Conservation (phyloP, 1,140 invertebrate genomes). For the Anoplolepis gracilipes region DNA sequence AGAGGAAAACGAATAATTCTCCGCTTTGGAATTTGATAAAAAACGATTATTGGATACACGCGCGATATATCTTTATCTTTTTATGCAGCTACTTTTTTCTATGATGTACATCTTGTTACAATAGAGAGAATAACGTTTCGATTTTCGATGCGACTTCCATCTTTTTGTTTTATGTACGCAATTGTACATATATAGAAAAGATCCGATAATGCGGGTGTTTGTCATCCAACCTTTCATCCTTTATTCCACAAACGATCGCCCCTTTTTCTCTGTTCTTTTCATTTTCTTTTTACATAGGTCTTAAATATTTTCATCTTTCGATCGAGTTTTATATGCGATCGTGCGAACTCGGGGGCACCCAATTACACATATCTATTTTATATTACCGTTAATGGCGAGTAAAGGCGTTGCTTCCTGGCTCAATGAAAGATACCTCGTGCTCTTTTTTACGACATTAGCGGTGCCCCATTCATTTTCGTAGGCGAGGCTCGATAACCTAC, state of each 20-base stretch:
- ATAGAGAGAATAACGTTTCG: neutral
- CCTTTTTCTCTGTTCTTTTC: too few species aligned
- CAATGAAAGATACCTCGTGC: constrained; percentile 46
- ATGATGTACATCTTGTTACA: neutral
- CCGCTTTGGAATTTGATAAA: neutral
- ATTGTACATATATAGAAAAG: neutral
- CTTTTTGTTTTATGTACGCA: neutral
- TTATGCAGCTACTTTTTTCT: neutral
- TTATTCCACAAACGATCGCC: constrained; percentile 19
- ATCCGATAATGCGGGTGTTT: neutral
- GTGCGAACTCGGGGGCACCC: neutral
- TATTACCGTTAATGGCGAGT: constrained; percentile 63
- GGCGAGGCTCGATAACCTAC: constrained; percentile 21
- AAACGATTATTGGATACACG: neutral
- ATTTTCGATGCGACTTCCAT: neutral
- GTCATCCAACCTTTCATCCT: neutral
- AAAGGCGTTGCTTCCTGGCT: constrained; percentile 31
- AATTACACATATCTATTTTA: constrained; percentile 49
- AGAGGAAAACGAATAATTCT: neutral
- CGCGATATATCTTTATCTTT: neutral
- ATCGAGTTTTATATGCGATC: constrained; percentile 1
- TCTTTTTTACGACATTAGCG: constrained; percentile 59
- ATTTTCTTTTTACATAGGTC: too few species aligned
- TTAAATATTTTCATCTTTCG: constrained; percentile 9
- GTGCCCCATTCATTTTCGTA: constrained; percentile 60